Percentiles rank a stretch among this genome's conserved stretches.
phyloP scores from a whole-genome alignment of 1,140 invertebrate species.

The Camponotus vicinus region DNA sequence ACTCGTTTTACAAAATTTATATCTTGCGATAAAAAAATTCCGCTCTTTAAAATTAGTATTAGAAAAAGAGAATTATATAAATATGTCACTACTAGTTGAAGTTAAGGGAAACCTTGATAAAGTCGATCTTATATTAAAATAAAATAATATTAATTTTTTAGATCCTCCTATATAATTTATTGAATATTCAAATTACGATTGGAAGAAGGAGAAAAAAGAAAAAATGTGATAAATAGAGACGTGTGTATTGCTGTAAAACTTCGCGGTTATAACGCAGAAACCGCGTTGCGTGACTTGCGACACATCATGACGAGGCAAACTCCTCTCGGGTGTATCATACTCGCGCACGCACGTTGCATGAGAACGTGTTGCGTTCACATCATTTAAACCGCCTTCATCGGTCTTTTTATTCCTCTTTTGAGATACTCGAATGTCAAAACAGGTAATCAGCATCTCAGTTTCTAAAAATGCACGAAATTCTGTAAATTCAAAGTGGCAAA shows the following conservation, averaged over 20 bases:
- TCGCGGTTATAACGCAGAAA: constrained; percentile 10
- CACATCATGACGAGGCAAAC: constrained; percentile 41
- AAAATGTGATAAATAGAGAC: too few species aligned
- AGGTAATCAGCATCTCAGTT: neutral
- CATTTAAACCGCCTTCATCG: neutral
- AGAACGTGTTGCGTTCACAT: constrained; percentile 27
- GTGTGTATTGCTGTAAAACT: constrained; percentile 13
- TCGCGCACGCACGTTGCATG: constrained; percentile 27
- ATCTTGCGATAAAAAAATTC: too few species aligned
- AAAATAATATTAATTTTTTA: neutral
- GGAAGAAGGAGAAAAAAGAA: too few species aligned
- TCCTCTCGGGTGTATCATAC: constrained; percentile 5
- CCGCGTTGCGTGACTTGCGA: constrained; percentile 39
- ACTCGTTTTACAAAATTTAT: too few species aligned
- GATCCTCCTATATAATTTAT: neutral
- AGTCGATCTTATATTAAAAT: neutral
- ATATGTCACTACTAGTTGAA: neutral
- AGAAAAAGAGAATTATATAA: too few species aligned
- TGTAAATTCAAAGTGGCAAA: neutral
- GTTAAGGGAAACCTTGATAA: neutral
- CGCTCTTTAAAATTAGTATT: too few species aligned
- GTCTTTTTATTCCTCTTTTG: neutral
- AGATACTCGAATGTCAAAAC: neutral
- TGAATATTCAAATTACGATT: neutral
- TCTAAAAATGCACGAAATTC: neutral